Percentiles rank a stretch among this genome's conserved stretches.
phyloP scores from a whole-genome alignment of 2,113 vertebrate genomes.

The Paedocypris sp. region DNA sequence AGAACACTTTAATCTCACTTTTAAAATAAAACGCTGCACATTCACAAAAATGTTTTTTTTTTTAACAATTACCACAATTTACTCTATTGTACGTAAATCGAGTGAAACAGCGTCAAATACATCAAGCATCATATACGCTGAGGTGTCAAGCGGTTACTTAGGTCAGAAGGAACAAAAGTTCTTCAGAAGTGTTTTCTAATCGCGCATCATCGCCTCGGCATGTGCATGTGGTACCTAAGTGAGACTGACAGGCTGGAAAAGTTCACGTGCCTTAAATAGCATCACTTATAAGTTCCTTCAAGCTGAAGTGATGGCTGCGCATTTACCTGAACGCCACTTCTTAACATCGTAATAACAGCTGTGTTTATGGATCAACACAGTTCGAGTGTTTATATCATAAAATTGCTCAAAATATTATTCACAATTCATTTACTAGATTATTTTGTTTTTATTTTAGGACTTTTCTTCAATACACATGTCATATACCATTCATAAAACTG shows the following conservation, averaged over 20 bases:
- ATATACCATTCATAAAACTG: no score
- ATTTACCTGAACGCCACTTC: no score
- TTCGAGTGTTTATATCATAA: no score
- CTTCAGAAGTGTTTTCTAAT: slow-evolving; percentile 1
- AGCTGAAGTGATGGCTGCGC: background rate
- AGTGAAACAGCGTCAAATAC: background rate
- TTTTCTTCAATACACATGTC: no score
- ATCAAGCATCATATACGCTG: background rate
- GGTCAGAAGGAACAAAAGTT: background rate
- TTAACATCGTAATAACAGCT: no score
- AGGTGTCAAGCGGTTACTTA: background rate
- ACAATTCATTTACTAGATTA: no score
- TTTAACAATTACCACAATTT: background rate
- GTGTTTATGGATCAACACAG: no score
- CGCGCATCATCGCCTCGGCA: background rate
- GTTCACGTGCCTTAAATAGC: slow-evolving; percentile 16
- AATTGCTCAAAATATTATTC: no score
- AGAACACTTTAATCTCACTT: no score
- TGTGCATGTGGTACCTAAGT: background rate
- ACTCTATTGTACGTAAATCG: background rate
- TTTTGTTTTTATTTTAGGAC: no score
- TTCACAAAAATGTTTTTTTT: no score
- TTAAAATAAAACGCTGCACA: no score
- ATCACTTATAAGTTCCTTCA: background rate
- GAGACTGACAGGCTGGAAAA: background rate